Base-by-base conservation (phyloP, 2,797 vertebrate genomes). In the Syngnathus acus region DNA sequence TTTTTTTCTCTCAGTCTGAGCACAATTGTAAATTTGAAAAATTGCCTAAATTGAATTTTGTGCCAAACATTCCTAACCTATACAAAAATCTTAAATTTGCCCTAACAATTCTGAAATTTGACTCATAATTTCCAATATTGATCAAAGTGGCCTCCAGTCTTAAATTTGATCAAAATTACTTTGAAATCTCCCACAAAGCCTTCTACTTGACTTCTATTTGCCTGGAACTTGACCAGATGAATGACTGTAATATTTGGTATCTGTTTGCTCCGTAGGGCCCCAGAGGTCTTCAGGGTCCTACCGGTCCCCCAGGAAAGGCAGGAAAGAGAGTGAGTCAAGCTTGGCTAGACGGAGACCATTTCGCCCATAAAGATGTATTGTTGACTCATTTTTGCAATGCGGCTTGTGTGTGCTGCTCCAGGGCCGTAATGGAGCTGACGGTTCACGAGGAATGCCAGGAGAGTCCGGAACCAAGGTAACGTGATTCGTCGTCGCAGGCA, bases 401-500 rank as follows among this genome's bases (percentile, higher is more conserved):
- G 57, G 68, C 76, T 78, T 68, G 69, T 74, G 5, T 79, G 11
- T 4, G 8, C 77, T 77, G 32, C 73, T 75, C 32, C 79, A 99
- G 97, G 97, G 97, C 68, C 96, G 96, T 38, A 89, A 94, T 5
- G 97, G 97, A 82, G 92, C 94, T 14, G 97, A 99, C 42, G 97
- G 97, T 62, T 90, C 94, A 70, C 90, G 96, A 89, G 96, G 97
- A 79, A 94, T 97, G 91, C 96, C 97, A 5, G 97, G 97, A 86
- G 96, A 99, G 82, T 70, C 92, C 4, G 96, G 97, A n/a, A 51
- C 79, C 67, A 99, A 99, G 94, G 97, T 96, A 85, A 80, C 3
- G 5, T 51, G 7, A 1, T 64, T 64, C 4, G 19, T 21, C 62
- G 54, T 38, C 8, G n/a, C 62, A 60, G 10, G 47, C 8, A 0